Conservation (phyloP, 2,888 invertebrate genomes). For the Rhodophaea formosa region DNA sequence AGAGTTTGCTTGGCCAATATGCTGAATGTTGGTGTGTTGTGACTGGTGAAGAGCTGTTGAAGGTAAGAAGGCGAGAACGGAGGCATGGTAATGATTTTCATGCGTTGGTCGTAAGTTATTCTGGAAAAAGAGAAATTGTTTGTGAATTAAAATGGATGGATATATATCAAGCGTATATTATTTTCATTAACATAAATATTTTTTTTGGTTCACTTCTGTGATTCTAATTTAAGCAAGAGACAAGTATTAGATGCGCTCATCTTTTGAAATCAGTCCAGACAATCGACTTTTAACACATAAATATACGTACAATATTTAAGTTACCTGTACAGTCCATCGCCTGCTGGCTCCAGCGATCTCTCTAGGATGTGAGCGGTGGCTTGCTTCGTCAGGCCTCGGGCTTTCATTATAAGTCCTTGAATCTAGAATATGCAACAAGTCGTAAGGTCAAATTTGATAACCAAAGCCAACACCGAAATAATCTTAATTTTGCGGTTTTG, state of each 20-base stretch:
- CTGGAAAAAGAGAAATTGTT: constrained; percentile 31
- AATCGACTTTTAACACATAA: too few species aligned
- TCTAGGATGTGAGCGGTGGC: constrained; percentile 71
- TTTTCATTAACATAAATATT: not conserved
- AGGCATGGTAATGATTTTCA: constrained; percentile 48
- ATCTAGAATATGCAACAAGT: constrained; percentile 40
- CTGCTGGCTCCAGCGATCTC: constrained; percentile 66
- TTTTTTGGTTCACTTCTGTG: too few species aligned
- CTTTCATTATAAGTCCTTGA: constrained; percentile 47
- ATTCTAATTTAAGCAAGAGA: too few species aligned
- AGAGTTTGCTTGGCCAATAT: constrained; percentile 43
- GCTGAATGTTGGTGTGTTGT: constrained; percentile 47
- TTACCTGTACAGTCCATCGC: constrained; percentile 69
- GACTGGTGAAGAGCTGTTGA: constrained; percentile 41
- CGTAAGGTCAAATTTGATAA: too few species aligned
- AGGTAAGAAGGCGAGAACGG: constrained; percentile 46
- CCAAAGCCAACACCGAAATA: too few species aligned
- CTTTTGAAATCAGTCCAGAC: too few species aligned
- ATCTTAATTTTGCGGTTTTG: too few species aligned
- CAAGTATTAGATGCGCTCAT: too few species aligned
- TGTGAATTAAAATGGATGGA: not conserved
- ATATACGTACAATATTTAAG: not conserved
- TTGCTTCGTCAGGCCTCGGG: constrained; percentile 62
- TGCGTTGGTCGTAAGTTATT: constrained; percentile 60
- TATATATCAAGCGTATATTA: not conserved